Percentiles rank a stretch among this genome's conserved stretches.
These are phyloP conservation scores for Cyprinodon tularosa DNA, from an alignment of 2,113 vertebrate genomes.

Conservation along the genomic window DNA sequence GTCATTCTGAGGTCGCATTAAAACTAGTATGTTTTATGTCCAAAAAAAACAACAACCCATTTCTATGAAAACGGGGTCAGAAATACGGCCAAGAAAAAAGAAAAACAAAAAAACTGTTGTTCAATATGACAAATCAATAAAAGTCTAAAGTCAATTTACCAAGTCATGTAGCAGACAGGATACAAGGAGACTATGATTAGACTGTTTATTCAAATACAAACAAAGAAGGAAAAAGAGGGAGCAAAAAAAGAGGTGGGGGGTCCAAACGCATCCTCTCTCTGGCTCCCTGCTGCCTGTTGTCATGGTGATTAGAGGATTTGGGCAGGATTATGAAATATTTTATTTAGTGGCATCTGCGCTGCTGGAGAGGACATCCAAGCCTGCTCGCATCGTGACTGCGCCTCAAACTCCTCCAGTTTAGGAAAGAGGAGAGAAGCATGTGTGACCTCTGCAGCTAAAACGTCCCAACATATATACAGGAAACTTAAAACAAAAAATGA, in stretches of 20 bases:
- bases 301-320: constrained; percentile 85
- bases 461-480: constrained; percentile 23
- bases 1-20: neutral
- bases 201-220: constrained; percentile 32
- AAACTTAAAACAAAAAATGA: neutral
- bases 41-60: neutral
- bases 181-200: constrained; percentile 13
- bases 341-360: constrained; percentile 82
- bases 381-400: constrained; percentile 32
- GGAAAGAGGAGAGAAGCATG: constrained; percentile 26
- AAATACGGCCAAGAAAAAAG: too few relatives aligned
- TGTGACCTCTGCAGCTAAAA: constrained; percentile 35
- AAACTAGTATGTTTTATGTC: neutral
- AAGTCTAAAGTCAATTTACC: neutral
- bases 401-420: constrained; percentile 41
- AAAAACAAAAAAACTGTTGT: too few relatives aligned
- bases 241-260: constrained; percentile 42
- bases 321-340: constrained; percentile 84
- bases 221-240: constrained; percentile 25
- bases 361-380: constrained; percentile 72
- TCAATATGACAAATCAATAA: neutral
- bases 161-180: neutral
- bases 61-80: too few relatives aligned
- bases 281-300: constrained; percentile 81
- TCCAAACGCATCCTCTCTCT: constrained; percentile 66